Percentiles rank a stretch among this genome's conserved stretches.
Evolutionary conservation across 2,113 vertebrate species (phyloP).

Genomic region (Lynx canadensis): DNA sequence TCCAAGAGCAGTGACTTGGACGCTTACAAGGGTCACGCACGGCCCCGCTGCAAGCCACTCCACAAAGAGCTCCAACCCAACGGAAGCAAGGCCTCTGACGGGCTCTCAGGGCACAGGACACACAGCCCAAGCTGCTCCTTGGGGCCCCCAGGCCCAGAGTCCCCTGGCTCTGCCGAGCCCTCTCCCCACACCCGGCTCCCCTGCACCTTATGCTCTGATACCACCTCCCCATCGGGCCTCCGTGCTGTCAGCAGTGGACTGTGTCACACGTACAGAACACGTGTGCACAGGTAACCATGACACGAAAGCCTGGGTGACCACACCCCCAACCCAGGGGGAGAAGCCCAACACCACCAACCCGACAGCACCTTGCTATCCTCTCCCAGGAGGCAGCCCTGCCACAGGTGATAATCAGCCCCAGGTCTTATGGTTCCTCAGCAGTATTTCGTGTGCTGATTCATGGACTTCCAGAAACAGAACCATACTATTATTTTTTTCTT

Average conservation of each 20-base stretch:
- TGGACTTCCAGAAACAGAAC: accelerated
- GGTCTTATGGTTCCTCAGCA: neutral
- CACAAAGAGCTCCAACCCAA: neutral
- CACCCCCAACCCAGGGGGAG: neutral
- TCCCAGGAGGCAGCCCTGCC: no score
- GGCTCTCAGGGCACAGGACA: no score
- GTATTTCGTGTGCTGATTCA: neutral
- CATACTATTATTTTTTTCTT: accelerated
- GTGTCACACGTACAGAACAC: accelerated
- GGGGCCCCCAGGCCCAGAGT: neutral
- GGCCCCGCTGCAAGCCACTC: no score
- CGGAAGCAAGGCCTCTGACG: neutral
- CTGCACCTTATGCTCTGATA: no score
- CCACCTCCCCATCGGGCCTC: neutral
- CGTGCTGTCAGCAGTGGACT: accelerated
- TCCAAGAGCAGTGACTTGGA: neutral
- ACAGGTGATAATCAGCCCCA: neutral
- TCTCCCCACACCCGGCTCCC: neutral
- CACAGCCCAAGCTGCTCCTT: neutral
- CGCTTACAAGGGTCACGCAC: neutral
- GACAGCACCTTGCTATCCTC: neutral
- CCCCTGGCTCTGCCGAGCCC: neutral
- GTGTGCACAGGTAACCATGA: accelerated
- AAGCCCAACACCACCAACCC: accelerated
- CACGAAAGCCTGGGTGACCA: neutral